These are phyloP conservation scores for Naja naja DNA, from an alignment of 2,113 vertebrate genomes.

Conservation along the genomic window DNA sequence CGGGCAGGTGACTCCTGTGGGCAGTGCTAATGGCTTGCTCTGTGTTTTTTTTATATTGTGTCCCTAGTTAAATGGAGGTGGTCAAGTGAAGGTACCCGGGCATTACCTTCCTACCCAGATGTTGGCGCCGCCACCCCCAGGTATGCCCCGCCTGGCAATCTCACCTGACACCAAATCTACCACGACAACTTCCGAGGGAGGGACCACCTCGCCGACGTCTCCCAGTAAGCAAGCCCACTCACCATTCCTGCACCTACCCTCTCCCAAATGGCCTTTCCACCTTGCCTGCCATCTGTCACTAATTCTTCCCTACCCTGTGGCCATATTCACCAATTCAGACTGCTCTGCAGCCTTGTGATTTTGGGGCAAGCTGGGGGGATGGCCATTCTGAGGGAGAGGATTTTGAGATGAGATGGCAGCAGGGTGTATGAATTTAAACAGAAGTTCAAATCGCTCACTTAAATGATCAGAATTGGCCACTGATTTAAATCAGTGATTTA, in stretches of 20 bases:
- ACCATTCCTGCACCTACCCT: background rate
- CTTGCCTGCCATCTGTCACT: background rate
- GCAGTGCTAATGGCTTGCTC: constrained; percentile 62
- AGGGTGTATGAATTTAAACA: background rate
- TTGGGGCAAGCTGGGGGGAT: no score
- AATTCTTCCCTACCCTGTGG: background rate
- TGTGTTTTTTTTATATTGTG: constrained; percentile 68
- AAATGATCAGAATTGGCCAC: background rate
- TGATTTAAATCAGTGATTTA: background rate
- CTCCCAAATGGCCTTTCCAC: background rate
- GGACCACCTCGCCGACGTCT: constrained; percentile 84
- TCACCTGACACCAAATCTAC: constrained; percentile 87
- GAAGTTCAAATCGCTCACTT: no score
- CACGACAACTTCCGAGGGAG: constrained; percentile 84
- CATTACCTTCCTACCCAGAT: constrained; percentile 93
- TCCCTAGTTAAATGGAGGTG: constrained; percentile 90
- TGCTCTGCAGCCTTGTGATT: background rate
- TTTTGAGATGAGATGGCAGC: background rate
- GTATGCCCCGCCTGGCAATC: constrained; percentile 82
- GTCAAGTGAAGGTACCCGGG: constrained; percentile 89
- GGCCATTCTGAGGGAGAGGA: background rate
- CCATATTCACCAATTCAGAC: background rate
- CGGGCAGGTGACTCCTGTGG: background rate
- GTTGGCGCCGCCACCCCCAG: constrained; percentile 84
- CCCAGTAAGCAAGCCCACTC: constrained; percentile 81